Conservation (phyloP, 2,113 vertebrate genomes). For the Dasyornis broadbenti region DNA sequence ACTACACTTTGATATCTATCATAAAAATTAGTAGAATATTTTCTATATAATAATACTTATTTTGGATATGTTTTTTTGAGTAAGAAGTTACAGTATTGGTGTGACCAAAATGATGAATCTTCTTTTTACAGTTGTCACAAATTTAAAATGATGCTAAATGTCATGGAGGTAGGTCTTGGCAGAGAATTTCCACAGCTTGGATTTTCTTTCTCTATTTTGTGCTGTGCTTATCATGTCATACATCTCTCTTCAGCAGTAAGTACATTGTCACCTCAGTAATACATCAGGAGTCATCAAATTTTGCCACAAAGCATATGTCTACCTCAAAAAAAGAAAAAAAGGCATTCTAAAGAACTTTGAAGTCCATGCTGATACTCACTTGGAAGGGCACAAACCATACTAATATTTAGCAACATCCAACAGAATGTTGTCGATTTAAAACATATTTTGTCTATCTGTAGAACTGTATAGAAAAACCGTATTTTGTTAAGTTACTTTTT, state of each 20-base stretch:
- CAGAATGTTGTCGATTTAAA: not conserved
- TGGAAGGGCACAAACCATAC: not conserved
- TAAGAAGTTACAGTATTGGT: not conserved
- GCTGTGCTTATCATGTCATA: not conserved
- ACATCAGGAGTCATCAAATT: not conserved
- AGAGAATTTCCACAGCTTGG: not conserved
- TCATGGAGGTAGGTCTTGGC: not conserved
- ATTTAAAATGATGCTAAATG: not conserved
- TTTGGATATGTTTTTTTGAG: not conserved
- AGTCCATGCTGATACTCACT: not conserved
- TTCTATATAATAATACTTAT: not conserved
- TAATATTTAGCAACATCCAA: not conserved
- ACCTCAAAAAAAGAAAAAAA: not conserved
- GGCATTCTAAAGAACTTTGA: not conserved
- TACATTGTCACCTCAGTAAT: not conserved
- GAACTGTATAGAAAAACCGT: not conserved
- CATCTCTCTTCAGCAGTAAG: not conserved
- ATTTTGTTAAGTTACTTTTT: conserved; percentile 27
- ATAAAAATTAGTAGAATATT: not conserved
- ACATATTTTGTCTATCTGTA: not conserved
- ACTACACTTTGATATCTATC: not conserved
- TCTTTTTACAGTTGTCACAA: not conserved
- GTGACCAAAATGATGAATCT: not conserved
- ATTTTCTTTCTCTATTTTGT: not conserved
- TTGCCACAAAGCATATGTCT: not conserved